These are phyloP conservation scores for Eugnorisma glareosa DNA, from an alignment of 2,888 invertebrate species.

Conservation along the genomic window DNA sequence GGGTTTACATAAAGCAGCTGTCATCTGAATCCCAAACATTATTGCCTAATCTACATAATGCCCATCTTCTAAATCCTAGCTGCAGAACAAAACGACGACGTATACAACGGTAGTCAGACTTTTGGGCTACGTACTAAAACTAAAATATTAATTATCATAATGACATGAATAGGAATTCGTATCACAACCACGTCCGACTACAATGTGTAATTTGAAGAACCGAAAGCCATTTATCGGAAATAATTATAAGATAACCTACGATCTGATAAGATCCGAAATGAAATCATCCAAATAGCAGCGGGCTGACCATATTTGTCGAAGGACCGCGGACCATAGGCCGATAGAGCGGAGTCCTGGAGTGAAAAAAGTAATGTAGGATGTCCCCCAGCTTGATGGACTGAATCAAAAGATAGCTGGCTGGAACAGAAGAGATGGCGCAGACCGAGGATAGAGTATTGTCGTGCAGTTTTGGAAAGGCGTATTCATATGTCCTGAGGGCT, in stretches of 20 bases:
- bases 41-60: slow-evolving; percentile 8
- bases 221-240: neutral
- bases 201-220: neutral
- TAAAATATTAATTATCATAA: neutral
- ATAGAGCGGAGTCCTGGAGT: neutral
- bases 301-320: neutral
- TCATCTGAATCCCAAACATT: neutral
- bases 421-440: neutral
- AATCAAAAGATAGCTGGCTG: neutral
- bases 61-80: no score
- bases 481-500: neutral
- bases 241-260: neutral
- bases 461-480: neutral
- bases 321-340: neutral
- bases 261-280: neutral
- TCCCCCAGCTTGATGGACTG: neutral
- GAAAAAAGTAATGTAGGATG: neutral
- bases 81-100: neutral
- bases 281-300: neutral
- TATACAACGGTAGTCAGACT: neutral
- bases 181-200: neutral
- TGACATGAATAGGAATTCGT: neutral
- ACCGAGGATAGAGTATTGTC: neutral
- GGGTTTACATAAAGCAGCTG: slow-evolving; percentile 1
- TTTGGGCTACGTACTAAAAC: neutral